Conservation (phyloP, 2,113 vertebrate genomes). For the Piprites chloris region DNA sequence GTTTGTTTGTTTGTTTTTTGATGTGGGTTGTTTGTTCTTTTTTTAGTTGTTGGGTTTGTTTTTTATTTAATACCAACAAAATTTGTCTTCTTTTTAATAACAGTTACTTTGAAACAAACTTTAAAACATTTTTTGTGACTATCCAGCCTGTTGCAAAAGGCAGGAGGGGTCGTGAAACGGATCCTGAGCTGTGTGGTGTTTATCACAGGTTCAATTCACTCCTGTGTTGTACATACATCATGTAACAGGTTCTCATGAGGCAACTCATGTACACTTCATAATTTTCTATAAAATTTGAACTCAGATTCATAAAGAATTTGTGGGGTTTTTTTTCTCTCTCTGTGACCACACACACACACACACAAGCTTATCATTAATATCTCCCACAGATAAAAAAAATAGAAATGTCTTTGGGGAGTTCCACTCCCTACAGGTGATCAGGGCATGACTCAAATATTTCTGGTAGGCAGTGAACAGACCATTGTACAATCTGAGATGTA, state of each 20-base stretch:
- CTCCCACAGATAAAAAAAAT: neutral
- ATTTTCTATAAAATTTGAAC: neutral
- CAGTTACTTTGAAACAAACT: neutral
- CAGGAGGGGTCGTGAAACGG: neutral
- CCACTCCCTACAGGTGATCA: neutral
- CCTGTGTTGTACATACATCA: neutral
- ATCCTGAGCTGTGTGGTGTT: neutral
- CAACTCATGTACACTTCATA: neutral
- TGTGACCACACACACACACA: neutral
- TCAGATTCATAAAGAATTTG: neutral
- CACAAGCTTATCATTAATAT: neutral
- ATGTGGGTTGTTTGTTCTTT: neutral
- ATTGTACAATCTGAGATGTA: neutral
- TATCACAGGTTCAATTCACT: accelerated
- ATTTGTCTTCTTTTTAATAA: neutral
- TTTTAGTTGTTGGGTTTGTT: neutral
- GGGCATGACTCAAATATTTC: neutral
- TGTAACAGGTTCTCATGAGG: neutral
- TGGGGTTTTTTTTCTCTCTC: neutral
- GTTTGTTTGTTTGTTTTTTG: neutral
- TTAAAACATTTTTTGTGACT: neutral
- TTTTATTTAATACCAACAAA: neutral
- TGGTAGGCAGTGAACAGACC: neutral
- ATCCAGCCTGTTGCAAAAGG: neutral
- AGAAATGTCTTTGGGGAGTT: neutral